Evolutionary conservation across 2,888 invertebrate genomes (phyloP), one percentile per base, ranked within the genome.

Genomic region (Mycalesis mineus): DNA sequence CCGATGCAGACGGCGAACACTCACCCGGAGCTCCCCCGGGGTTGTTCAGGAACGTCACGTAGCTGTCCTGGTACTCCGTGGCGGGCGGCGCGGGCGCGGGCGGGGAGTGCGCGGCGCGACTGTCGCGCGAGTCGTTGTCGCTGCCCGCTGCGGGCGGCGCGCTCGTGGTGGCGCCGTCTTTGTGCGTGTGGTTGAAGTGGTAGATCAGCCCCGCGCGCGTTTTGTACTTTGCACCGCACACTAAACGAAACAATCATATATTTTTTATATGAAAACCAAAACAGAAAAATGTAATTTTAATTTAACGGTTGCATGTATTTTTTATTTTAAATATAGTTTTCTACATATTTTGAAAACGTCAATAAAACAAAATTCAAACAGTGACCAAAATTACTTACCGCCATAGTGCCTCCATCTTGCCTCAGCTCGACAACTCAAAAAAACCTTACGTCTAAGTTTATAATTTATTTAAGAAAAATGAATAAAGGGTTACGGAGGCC

Each of bases 161-260:
- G 17, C 60, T 67, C 64, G 44, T 52, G 54, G 58, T 60, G 47
- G 57, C 60, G 75, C 86, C 76, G 74, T 92, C 92, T 84, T 92
- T 92, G 92, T 97, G 96, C 77, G 96, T 95, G 91, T 97, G 97
- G 41, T 52, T 52, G 92, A 95, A 96, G 93, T 98, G 98, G 92
- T 98, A 98, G 73, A 96, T 97, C 80, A 98, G 93, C 69, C 98
- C 98, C 69, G 98, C 97, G 70, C 97, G 93, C 67, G 97, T 97
- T 93, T 98, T 98, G 94, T 98, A 98, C 79, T 97, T 94, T 76
- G 97, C 97, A 83, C 96, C 96, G 92, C 98, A 98, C 82, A 96
- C 96, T 96, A 41, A 29, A 41, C 42, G 36, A 42, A 31, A 41
- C 8, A 9, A 2, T 2, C 5, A 11, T 29, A 42, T 7, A 14